Conservation (phyloP, 2,888 invertebrate species). For the Ceramica pisi region DNA sequence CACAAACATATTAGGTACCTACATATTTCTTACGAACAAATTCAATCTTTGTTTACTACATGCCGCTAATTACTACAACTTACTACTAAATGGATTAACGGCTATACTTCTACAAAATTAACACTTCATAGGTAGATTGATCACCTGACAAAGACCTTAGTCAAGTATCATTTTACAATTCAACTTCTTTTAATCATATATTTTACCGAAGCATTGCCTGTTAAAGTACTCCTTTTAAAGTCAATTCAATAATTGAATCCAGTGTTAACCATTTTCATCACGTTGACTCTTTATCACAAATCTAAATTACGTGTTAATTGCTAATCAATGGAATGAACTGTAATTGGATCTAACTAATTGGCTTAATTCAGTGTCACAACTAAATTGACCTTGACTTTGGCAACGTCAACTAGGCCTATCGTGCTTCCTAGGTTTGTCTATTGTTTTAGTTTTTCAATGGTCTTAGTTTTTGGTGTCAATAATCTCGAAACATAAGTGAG, state of each 20-base stretch:
- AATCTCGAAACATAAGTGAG: background rate
- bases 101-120: background rate
- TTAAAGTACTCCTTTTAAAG: background rate
- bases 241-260: background rate
- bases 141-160: background rate
- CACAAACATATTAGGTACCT: background rate
- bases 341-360: conserved; percentile 44
- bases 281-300: background rate
- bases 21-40: background rate
- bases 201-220: background rate
- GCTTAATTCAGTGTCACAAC: conserved; percentile 23
- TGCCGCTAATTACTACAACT: background rate
- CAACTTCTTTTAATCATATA: too few relatives aligned
- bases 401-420: background rate
- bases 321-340: background rate
- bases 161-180: background rate
- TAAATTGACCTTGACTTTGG: conserved; percentile 8
- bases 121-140: background rate
- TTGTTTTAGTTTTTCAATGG: background rate
- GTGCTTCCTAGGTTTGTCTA: background rate
- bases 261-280: background rate
- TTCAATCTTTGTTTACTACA: background rate
- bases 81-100: conserved; percentile 28
- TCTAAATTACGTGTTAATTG: background rate
- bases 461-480: background rate